Base-by-base conservation (phyloP, 35 echinoderm and acorn worm species). In the Ophiothrix spiculata region DNA sequence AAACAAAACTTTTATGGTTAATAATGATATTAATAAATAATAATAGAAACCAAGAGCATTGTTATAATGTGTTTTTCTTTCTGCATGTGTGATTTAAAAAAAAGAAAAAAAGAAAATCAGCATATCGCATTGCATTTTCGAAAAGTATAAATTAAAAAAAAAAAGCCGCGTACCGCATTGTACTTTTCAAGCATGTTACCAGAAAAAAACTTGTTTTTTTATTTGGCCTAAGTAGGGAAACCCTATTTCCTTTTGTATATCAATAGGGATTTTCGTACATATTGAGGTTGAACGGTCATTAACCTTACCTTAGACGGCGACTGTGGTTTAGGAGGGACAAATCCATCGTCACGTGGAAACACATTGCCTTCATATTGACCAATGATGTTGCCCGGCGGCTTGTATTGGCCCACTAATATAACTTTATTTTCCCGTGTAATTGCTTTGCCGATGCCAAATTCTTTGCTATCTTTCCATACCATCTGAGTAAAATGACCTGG, bases 401-500 rank as follows among this genome's bases (percentile, higher is more conserved):
- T 83, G 37, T 99, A 99, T 56, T 94, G 89, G 21, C 92, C 96
- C 21, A 99, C 96, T 2, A 94, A 85, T 23, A 98, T 86, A 0
- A 94, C 88, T 39, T 93, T 91, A 1, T 90, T 90, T 28, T 91
- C 96, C 75, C 88, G 90, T 6, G 89, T 87, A 56, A 94, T 89
- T 0, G 96, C 96, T 39, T 99, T 99, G 6, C 92, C 96, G 36
- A 99, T 92, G 25, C 96, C 96, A 37, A 99, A 94, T 31, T 99
- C 89, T 37, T 39, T 89, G 36, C 85, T 86, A 4, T 74, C 90
- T 87, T 99, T 99, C 96, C 96, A 99, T 31, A 94, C 92, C 91
- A 99, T 93, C 75, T 99, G 96, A 42, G 96, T 91, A 36, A 99
- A 99, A 81, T 99, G 96, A 75, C 96, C 96, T 99, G 31, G 4